Percentiles rank a stretch among this genome's conserved stretches.
Conservation (phyloP, 2,888 invertebrate species). For the Netelia fuscicornis region DNA sequence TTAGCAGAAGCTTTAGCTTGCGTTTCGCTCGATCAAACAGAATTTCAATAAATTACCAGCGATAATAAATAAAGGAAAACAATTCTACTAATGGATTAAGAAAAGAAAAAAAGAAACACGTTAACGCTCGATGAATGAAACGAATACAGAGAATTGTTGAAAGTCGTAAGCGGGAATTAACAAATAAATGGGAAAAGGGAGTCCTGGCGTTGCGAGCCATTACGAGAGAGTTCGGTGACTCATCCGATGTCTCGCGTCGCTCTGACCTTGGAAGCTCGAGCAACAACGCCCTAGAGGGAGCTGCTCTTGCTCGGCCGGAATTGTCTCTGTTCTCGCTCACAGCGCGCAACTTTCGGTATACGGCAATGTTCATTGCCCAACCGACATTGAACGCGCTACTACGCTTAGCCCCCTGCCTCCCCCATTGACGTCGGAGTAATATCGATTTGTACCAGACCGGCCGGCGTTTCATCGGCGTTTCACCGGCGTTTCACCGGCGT, state of each 20-base stretch:
- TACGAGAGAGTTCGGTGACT: slow-evolving; percentile 53
- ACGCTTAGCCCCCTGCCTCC: slow-evolving; percentile 27
- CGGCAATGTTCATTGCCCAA: slow-evolving; percentile 43
- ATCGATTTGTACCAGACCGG: slow-evolving; percentile 63
- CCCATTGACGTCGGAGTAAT: slow-evolving; percentile 59
- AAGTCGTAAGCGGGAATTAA: background rate
- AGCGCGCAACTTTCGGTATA: slow-evolving; percentile 36
- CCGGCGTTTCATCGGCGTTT: slow-evolving; percentile 63
- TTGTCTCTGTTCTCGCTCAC: slow-evolving; percentile 23
- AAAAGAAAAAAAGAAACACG: no score
- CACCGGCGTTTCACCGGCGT: slow-evolving; percentile 68
- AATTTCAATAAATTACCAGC: background rate
- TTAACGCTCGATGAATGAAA: no score
- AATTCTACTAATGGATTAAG: background rate
- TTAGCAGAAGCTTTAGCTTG: no score
- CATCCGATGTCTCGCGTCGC: slow-evolving; percentile 63
- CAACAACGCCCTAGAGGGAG: slow-evolving; percentile 69
- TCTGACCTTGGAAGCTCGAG: slow-evolving; percentile 70
- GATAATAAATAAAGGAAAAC: background rate
- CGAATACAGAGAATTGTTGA: background rate
- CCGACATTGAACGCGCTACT: slow-evolving; percentile 34
- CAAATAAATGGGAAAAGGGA: background rate
- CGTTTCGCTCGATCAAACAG: no score
- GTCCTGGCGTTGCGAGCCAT: background rate
- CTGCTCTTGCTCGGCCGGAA: slow-evolving; percentile 23